Evolutionary conservation across 2,113 vertebrate genomes (phyloP), one percentile per base, ranked within the genome.

Genomic region (Pseudois nayaur): DNA sequence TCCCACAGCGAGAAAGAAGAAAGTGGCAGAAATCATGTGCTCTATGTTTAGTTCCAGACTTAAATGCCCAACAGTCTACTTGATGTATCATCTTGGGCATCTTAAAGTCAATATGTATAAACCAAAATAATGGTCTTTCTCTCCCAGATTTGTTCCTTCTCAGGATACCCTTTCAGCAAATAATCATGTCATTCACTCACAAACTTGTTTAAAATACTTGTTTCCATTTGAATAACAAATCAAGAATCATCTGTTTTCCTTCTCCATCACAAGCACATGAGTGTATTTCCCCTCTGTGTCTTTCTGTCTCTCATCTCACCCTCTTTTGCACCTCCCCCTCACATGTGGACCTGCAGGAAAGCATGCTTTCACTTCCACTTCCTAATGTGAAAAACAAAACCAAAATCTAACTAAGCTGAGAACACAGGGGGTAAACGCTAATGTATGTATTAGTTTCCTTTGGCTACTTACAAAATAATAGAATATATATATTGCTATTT

Each of bases 1-100:
- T 36, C n/a, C 64, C 2, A 1, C 64, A 36, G 17, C 0, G 4
- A 23, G 64, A 71, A 71, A 71, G n/a, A 71, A 9, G 64, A 71
- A 71, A 71, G 5, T 71, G 19, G 4, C 8, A 71, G n/a, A 71
- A 71, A 36, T 23, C 64, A 36, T 23, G 64, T 36, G n/a, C 17
- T 71, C 9, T 71, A 67, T 19, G 17, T 71, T 36, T 71, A 21
- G 64, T 11, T 71, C n/a, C 64, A 21, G 64, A 36, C 64, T 21
- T 71, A 71, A 71, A 71, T 71, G 17, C 17, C 64, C 17, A 71
- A 11, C 9, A 21, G 64, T 71, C 17, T 36, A 21, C 19, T 71
- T 36, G n/a, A 71, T 71, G 17, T 36, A 71, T 40, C n/a, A 23
- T 71, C n/a, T 71, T 71, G n/a, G 19, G 67, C n/a, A 71, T 36